Base-by-base conservation (phyloP, 64 coral and sea anemone species). In the Dendronephthya gigantea region DNA sequence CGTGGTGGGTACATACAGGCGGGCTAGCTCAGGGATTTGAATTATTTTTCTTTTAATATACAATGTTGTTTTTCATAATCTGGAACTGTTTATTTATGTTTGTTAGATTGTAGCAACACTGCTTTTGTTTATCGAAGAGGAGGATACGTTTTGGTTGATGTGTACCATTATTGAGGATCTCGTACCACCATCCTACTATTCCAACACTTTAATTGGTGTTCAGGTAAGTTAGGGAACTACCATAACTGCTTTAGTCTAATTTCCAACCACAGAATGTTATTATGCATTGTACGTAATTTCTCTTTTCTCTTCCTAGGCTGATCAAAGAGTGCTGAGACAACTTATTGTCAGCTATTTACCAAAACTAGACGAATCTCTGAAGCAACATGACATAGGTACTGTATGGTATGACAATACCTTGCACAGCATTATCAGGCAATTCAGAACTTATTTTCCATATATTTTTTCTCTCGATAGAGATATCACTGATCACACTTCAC, bases 91-190 rank as follows among this genome's bases (percentile, higher is more conserved):
- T 43, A 16, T 49, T 34, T 50, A 40, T 83, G 22, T 82, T 14
- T 83, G 39, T 90, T 25, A 98, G 95, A 98, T 98, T 88, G 95
- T 98, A 35, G 95, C 95, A 43, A 93, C 95, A 52, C 41, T 98
- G 31, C 76, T 98, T 39, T 81, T 98, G 33, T 98, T 98, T 98
- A 90, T 98, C 35, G 95, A 98, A 85, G 95, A 98, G 30, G 95
- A 98, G 68, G 92, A 98, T 82, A 85, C 95, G 7, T 98, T 98
- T 72, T 98, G 95, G 95, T 82, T 98, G 88, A 98, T 92, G 95
- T 88, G 90, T 85, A 98, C 92, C 23, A 34, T 98, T 37, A 91
- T 98, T 56, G 95, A 98, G 49, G 95, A 98, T 59, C 88, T 98
- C 35, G 90, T 91, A n/a, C 95, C 95, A 29, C 92, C 95, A 32